A percentile compares a stretch with the other conserved stretches of the same genome.
phyloP scores from a whole-genome alignment of 2,113 vertebrate species.

The Caranx ignobilis region DNA sequence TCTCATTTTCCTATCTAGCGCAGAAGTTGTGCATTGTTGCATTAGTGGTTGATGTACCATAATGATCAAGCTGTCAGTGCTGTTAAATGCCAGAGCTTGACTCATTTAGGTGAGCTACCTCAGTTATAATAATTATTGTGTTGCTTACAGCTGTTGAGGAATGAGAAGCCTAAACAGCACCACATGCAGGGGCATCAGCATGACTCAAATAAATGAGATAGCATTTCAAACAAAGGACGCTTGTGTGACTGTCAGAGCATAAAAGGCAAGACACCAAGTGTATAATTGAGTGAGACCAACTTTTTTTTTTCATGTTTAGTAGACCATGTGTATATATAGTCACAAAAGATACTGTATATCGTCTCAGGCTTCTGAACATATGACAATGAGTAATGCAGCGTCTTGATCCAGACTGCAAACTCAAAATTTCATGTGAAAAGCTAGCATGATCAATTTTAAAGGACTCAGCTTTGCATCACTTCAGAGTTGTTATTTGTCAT shows the following conservation, averaged over 20 bases:
- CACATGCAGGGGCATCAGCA: constrained; percentile 16
- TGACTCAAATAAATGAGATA: constrained; percentile 28
- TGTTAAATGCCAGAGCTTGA: constrained; percentile 16
- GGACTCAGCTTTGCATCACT: not conserved
- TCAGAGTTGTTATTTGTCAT: not conserved
- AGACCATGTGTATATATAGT: not conserved
- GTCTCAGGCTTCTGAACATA: too few relatives aligned
- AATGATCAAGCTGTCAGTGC: constrained; percentile 34
- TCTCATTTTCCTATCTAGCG: not conserved
- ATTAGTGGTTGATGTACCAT: constrained; percentile 18
- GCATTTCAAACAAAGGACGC: constrained; percentile 28
- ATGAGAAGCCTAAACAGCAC: not conserved
- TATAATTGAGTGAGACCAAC: not conserved
- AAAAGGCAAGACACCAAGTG: not conserved
- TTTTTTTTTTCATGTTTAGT: not conserved
- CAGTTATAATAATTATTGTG: constrained; percentile 31
- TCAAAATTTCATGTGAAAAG: too few relatives aligned
- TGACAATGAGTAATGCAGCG: too few relatives aligned
- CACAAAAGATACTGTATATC: too few relatives aligned
- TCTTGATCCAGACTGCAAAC: too few relatives aligned
- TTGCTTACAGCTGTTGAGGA: constrained; percentile 19
- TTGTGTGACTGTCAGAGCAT: constrained; percentile 9
- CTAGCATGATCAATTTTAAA: too few relatives aligned
- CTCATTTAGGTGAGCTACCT: constrained; percentile 27
- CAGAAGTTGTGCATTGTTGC: constrained; percentile 4